Base-by-base conservation (phyloP, 2,113 vertebrate species). In the Lophius piscatorius region DNA sequence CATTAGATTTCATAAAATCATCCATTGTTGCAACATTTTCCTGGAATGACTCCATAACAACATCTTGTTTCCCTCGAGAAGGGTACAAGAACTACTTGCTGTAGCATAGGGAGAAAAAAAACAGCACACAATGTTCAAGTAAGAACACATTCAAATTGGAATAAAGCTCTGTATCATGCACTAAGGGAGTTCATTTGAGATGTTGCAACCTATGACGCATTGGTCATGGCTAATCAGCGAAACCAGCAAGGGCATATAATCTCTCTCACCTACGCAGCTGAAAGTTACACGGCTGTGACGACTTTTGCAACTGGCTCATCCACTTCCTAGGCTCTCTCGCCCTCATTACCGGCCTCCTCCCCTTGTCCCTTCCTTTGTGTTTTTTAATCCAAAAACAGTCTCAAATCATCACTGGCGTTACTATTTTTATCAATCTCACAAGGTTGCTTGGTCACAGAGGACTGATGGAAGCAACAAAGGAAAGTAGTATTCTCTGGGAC, bases 391-490 rank as follows among this genome's bases (percentile, higher is more conserved):
- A 74, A 58, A 55, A 42, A 46, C 61, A 66, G 44, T 34, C 49
- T 76, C 59, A 70, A 81, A 80, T 77, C 61, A 76, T 56, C 20
- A 36, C 38, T 39, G 33, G 20, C 51, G 78, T 77, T 73, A 51
- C 77, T 88, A 88, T 88, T 89, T 89, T 85, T 84, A 83, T 56
- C 63, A 68, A 48, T 71, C 62, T 75, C 85, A 87, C 79, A 74
- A 84, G 81, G 77, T 80, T 82, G 82, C 74, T 39, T 60, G 65
- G 77, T 68, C 73, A 74, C 70, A 74, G 77, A 76, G 71, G 69
- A 72, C 63, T 41, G 52, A 24, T 22, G 67, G 49, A 49, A 74
- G 67, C 16, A 7, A 50, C 38, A 7, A 29, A 39, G 71, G 56
- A 73, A 33, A 72, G 62, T 71, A 80, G 68, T 38, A 66, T 66